phyloP scores from a whole-genome alignment of 2,888 invertebrate species.

The Rhagonycha lutea region DNA sequence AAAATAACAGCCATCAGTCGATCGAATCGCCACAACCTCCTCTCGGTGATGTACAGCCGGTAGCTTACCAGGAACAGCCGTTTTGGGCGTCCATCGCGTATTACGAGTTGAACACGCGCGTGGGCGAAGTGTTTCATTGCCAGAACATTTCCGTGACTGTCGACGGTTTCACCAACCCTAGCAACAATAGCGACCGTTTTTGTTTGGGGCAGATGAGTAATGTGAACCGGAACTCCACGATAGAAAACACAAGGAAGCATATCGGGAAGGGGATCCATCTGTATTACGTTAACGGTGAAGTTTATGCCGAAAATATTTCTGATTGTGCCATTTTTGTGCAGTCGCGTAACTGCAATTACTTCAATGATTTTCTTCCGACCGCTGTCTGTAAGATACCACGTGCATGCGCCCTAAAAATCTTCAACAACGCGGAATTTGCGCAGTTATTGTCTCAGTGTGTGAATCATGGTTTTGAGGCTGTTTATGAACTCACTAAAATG shows the following conservation, averaged over 20 bases:
- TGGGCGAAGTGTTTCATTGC: slow-evolving; percentile 96
- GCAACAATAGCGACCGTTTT: slow-evolving; percentile 93
- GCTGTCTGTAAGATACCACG: slow-evolving; percentile 99
- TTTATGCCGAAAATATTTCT: slow-evolving; percentile 95
- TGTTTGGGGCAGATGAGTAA: slow-evolving; percentile 97
- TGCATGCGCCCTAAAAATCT: slow-evolving; percentile 95
- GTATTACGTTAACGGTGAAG: slow-evolving; percentile 91
- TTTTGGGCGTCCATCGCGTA: slow-evolving; percentile 99
- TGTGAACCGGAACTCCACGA: slow-evolving; percentile 97
- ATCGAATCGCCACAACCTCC: slow-evolving; percentile 36
- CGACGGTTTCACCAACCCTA: slow-evolving; percentile 98
- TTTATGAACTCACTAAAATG: slow-evolving; percentile 99
- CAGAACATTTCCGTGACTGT: slow-evolving; percentile 91
- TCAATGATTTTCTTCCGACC: slow-evolving; percentile 97
- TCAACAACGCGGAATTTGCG: slow-evolving; percentile 98
- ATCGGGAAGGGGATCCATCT: slow-evolving; percentile 97
- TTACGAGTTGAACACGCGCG: slow-evolving; percentile 96
- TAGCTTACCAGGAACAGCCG: slow-evolving; percentile 89
- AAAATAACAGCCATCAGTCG: slow-evolving; percentile 59
- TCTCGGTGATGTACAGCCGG: slow-evolving; percentile 80
- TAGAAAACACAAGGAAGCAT: slow-evolving; percentile 96
- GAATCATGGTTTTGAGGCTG: slow-evolving; percentile 97
- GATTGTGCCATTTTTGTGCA: slow-evolving; percentile 99
- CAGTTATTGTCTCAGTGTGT: slow-evolving; percentile 94
- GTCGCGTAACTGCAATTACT: slow-evolving; percentile 97